These are phyloP conservation scores for Oedothorax gibbosus DNA, from an alignment of 1,140 invertebrate species.

Conservation along the genomic window DNA sequence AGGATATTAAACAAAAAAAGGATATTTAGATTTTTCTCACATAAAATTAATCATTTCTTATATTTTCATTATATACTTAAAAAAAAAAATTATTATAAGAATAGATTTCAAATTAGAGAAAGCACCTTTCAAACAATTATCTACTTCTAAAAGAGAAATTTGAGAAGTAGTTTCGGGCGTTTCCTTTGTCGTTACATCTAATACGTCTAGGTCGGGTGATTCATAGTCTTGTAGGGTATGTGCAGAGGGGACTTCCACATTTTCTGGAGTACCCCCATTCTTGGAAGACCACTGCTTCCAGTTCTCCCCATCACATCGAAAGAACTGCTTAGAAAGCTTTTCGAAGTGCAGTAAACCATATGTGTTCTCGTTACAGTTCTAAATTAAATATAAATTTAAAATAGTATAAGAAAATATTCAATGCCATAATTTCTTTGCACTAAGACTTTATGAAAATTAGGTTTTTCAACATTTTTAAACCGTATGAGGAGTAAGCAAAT, in stretches of 20 bases:
- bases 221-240: background rate
- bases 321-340: slow-evolving; percentile 13
- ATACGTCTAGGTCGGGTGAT: background rate
- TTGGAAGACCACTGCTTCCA: slow-evolving; percentile 49
- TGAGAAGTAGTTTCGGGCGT: background rate
- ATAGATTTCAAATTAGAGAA: background rate
- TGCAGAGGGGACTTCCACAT: background rate
- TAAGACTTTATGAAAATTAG: too few species aligned
- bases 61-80: too few species aligned
- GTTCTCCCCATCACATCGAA: slow-evolving; percentile 55
- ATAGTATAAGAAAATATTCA: background rate
- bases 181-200: slow-evolving; percentile 7
- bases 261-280: background rate
- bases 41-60: too few species aligned
- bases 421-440: background rate
- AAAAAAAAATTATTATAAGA: background rate
- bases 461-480: too few species aligned
- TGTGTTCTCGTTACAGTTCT: slow-evolving; percentile 35
- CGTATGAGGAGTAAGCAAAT: too few species aligned
- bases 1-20: too few species aligned
- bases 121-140: slow-evolving; percentile 28
- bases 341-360: slow-evolving; percentile 55
- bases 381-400: background rate
- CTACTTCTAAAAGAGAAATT: background rate
- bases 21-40: too few species aligned